These are phyloP conservation scores for Halictus rubicundus DNA, from an alignment of 1,140 invertebrate genomes.

Conservation along the genomic window DNA sequence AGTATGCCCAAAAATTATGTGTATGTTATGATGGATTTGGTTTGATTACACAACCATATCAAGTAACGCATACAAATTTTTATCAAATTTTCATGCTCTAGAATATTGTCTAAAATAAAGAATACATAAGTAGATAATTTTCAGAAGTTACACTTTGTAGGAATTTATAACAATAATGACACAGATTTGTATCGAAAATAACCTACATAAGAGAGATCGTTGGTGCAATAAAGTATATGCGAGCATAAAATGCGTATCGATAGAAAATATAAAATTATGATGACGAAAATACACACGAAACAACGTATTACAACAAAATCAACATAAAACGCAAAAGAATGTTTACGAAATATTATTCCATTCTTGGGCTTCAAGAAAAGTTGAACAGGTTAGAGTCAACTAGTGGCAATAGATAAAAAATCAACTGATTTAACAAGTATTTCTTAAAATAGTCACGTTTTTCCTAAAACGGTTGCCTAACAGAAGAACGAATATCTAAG, in stretches of 20 bases:
- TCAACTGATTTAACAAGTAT: constrained; percentile 24
- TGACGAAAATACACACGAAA: neutral
- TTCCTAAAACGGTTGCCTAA: constrained; percentile 17
- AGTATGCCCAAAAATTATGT: neutral
- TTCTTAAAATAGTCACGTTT: constrained; percentile 41
- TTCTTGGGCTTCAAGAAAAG: neutral
- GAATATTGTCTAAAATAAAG: neutral
- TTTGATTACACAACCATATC: constrained; percentile 9
- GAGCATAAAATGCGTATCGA: neutral
- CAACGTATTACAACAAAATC: neutral
- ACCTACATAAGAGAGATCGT: constrained; percentile 18
- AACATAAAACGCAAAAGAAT: neutral
- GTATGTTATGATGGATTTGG: neutral
- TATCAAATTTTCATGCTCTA: neutral
- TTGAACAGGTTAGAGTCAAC: constrained; percentile 42
- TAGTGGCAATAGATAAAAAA: constrained; percentile 26
- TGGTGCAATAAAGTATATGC: neutral
- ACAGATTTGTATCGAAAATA: constrained; percentile 18
- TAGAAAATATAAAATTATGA: neutral
- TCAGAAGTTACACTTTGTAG: neutral
- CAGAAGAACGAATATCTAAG: constrained; percentile 13
- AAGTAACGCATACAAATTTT: neutral
- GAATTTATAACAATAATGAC: neutral
- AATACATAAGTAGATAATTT: neutral
- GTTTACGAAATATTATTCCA: neutral